phyloP scores from a whole-genome alignment of 2,888 invertebrate genomes.

The Ornithoptera priamus region DNA sequence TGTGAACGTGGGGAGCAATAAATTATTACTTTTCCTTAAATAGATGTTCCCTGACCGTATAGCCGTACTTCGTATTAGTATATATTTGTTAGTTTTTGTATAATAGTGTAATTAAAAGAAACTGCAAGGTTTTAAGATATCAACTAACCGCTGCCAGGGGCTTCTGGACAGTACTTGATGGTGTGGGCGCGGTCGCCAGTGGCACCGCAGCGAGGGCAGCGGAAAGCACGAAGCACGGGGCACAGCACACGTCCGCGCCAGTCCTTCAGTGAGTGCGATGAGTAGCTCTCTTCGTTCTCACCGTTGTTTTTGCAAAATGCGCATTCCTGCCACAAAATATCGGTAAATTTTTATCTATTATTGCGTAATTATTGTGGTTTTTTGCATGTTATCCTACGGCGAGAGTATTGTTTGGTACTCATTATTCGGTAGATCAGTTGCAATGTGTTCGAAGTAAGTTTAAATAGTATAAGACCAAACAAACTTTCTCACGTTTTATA shows the following conservation, averaged over 20 bases:
- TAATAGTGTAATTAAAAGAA: no score
- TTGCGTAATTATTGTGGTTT: no score
- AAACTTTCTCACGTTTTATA: no score
- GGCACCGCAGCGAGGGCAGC: conserved; percentile 85
- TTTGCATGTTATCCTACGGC: neutral
- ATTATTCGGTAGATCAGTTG: neutral
- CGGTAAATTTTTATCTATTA: neutral
- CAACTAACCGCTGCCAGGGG: conserved; percentile 37
- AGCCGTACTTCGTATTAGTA: no score
- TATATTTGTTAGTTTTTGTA: no score
- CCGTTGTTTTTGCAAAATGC: conserved; percentile 83
- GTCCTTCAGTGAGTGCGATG: conserved; percentile 84
- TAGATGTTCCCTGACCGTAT: no score
- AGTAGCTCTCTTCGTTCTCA: conserved; percentile 81
- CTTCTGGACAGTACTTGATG: conserved; percentile 85
- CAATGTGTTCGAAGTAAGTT: neutral
- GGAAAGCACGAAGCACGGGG: conserved; percentile 83
- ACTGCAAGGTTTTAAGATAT: neutral
- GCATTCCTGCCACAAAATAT: conserved; percentile 52
- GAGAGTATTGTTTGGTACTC: neutral
- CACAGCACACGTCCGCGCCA: conserved; percentile 82
- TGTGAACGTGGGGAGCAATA: no score
- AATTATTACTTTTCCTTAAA: no score
- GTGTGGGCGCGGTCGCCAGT: conserved; percentile 88
- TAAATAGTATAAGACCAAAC: neutral